A percentile compares a stretch with the other conserved stretches of the same genome.
Conservation (phyloP, 1,140 invertebrate genomes). For the Sarcophaga peregrina region DNA sequence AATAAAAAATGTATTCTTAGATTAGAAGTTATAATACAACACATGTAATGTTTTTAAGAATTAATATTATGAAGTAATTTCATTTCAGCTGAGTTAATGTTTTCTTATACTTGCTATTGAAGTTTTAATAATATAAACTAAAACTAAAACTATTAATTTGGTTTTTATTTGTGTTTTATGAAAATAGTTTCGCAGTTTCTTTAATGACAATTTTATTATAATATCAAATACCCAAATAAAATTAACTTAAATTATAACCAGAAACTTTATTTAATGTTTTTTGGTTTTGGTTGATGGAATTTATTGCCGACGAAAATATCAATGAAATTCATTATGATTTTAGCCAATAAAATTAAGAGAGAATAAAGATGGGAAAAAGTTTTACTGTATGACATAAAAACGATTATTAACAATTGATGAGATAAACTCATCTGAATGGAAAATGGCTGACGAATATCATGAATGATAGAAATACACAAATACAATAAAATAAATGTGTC, state of each 20-base stretch:
- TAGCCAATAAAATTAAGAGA: background rate
- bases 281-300: background rate
- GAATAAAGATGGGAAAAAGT: background rate
- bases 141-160: conserved; percentile 10
- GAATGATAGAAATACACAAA: background rate
- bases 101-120: background rate
- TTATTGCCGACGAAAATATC: background rate
- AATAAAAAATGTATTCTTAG: too few relatives aligned
- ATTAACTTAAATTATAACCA: background rate
- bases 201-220: too few relatives aligned
- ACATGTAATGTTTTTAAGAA: too few relatives aligned
- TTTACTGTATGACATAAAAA: background rate
- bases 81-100: too few relatives aligned
- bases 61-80: too few relatives aligned
- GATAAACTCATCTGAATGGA: conserved; percentile 6
- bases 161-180: background rate
- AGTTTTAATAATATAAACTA: background rate
- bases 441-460: background rate
- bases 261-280: background rate
- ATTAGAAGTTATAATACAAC: too few relatives aligned
- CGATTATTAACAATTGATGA: conserved; percentile 1
- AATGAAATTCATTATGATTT: background rate
- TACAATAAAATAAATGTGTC: too few relatives aligned
- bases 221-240: background rate
- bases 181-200: too few relatives aligned